Evolutionary conservation across 2,888 invertebrate genomes (phyloP).

Genomic region (Andrena dorsata): DNA sequence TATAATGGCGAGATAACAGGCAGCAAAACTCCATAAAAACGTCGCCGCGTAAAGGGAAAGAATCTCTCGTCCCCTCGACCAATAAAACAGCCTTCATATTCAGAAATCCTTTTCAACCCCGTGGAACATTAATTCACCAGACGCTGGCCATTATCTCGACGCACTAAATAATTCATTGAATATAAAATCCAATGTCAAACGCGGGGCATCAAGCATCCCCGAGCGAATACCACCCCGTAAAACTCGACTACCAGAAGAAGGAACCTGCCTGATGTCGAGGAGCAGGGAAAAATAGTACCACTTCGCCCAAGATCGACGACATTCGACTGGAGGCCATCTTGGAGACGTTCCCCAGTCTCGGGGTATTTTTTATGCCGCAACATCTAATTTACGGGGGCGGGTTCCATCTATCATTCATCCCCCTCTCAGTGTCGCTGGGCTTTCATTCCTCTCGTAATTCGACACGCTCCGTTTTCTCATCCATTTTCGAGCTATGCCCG

Average conservation of each 20-base stretch:
- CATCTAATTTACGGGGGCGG: conserved; percentile 37
- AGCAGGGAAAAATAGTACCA: background rate
- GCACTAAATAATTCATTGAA: conserved; percentile 36
- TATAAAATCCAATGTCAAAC: background rate
- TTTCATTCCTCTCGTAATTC: conserved; percentile 32
- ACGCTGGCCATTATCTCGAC: background rate
- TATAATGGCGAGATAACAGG: no score
- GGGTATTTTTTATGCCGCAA: background rate
- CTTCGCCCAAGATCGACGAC: background rate
- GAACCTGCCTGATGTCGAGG: background rate
- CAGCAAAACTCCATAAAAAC: no score
- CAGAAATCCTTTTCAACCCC: conserved; percentile 3
- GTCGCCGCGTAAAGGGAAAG: background rate
- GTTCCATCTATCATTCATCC: conserved; percentile 26
- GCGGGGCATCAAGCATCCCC: background rate
- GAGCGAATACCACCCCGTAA: background rate
- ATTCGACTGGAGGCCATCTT: background rate
- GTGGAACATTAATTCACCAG: conserved; percentile 9
- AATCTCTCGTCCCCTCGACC: background rate
- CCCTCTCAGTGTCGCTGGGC: background rate
- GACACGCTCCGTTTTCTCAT: conserved; percentile 35
- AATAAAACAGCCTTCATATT: conserved; percentile 15
- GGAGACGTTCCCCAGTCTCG: background rate
- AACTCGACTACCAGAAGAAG: background rate
- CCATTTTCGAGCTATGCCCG: conserved; percentile 29